phyloP scores from a whole-genome alignment of 1,140 invertebrate species.

The Globodera rostochiensis region DNA sequence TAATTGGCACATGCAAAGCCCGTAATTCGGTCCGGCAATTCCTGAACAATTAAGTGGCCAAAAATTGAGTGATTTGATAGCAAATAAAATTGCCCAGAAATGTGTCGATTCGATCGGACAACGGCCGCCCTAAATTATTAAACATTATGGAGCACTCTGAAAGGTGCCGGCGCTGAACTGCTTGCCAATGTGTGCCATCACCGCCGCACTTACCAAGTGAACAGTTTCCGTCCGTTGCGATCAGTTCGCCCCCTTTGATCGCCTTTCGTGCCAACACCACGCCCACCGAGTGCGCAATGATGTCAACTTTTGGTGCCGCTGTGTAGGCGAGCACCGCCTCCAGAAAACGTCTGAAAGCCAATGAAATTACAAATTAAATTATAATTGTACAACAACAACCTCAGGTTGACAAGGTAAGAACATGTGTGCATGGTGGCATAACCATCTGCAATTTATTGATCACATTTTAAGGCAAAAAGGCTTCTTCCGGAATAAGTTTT shows the following conservation, averaged over 20 bases:
- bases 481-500: background rate
- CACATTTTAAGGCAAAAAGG: background rate
- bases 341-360: constrained; percentile 46
- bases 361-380: constrained; percentile 1
- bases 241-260: constrained; percentile 61
- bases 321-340: constrained; percentile 63
- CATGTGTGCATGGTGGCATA: constrained; percentile 61
- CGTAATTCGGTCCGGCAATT: constrained; percentile 63
- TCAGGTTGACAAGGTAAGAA: constrained; percentile 56
- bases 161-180: too few relatives aligned
- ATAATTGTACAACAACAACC: constrained; percentile 29
- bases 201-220: constrained; percentile 48
- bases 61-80: background rate
- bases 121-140: constrained; percentile 36
- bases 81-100: constrained; percentile 46
- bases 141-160: background rate
- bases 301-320: constrained; percentile 58
- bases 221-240: constrained; percentile 65
- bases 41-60: constrained; percentile 18
- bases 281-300: constrained; percentile 64
- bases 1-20: constrained; percentile 62
- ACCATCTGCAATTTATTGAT: constrained; percentile 16
- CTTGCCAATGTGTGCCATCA: too few relatives aligned
- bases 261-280: constrained; percentile 53
- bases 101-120: constrained; percentile 55